Conservation (phyloP, 2,888 invertebrate species). For the Eilema griseolum region DNA sequence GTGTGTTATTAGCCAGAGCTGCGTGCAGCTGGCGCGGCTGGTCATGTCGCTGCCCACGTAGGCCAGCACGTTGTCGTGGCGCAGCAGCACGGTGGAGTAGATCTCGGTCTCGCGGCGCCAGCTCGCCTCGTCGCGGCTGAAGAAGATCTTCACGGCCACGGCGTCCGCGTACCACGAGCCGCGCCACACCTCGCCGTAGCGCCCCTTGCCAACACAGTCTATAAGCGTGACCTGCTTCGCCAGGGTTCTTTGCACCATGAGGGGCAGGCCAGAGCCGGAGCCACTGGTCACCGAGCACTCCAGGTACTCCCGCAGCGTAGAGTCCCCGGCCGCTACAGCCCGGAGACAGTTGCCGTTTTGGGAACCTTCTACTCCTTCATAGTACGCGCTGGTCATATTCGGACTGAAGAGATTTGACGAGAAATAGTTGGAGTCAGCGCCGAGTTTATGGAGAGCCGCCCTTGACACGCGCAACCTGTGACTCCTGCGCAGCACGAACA, state of each 20-base stretch:
- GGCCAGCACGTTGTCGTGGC: conserved; percentile 97
- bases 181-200: conserved; percentile 98
- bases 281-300: conserved; percentile 96
- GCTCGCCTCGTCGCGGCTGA: conserved; percentile 97
- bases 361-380: conserved; percentile 75
- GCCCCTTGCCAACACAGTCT: conserved; percentile 93
- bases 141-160: conserved; percentile 98
- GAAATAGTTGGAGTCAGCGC: conserved; percentile 77
- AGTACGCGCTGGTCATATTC: conserved; percentile 74
- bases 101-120: conserved; percentile 97
- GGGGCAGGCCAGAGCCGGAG: conserved; percentile 96
- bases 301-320: conserved; percentile 93
- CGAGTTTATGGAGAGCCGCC: conserved; percentile 76
- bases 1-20: conserved; percentile 97
- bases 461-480: conserved; percentile 85
- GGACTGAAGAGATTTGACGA: conserved; percentile 72
- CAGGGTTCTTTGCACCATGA: conserved; percentile 96
- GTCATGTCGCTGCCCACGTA: conserved; percentile 99
- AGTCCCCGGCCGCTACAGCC: conserved; percentile 95
- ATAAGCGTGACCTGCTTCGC: conserved; percentile 96
- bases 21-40: conserved; percentile 95
- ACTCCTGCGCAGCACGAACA: conserved; percentile 87
- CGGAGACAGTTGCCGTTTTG: conserved; percentile 78
- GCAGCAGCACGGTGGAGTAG: conserved; percentile 94
- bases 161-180: conserved; percentile 97